phyloP scores from a whole-genome alignment of 2,113 vertebrate genomes.

The Carlito syrichta region DNA sequence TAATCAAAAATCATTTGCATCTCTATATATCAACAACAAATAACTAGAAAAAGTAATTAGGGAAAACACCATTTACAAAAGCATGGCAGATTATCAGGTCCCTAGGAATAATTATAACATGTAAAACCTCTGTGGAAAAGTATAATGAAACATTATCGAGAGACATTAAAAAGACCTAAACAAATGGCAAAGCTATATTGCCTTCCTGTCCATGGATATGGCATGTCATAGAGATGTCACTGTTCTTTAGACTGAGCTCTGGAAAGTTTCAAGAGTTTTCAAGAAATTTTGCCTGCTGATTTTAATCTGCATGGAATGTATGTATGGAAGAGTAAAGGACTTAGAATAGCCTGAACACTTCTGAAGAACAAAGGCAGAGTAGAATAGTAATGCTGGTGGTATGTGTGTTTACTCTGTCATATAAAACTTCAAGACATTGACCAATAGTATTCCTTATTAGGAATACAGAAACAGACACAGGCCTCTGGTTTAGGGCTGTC shows the following conservation, averaged over 20 bases:
- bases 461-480: neutral
- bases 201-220: neutral
- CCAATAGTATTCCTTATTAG: neutral
- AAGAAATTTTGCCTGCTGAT: neutral
- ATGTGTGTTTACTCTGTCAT: neutral
- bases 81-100: neutral
- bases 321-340: neutral
- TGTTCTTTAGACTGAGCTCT: neutral
- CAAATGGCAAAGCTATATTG: neutral
- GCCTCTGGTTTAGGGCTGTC: neutral
- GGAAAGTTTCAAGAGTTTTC: neutral
- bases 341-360: neutral
- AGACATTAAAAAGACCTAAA: neutral
- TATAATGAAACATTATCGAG: conserved; percentile 13
- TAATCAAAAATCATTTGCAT: neutral
- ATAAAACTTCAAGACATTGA: neutral
- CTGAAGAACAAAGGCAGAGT: neutral
- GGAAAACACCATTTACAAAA: neutral
- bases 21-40: neutral
- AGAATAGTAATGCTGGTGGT: neutral
- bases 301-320: no score
- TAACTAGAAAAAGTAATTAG: neutral
- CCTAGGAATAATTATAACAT: neutral
- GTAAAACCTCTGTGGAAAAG: neutral
- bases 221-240: neutral